A percentile compares a stretch with the other conserved stretches of the same genome.
These are phyloP conservation scores for Phrynosoma blainvillii DNA, from an alignment of 2,113 vertebrate species.

Conservation along the genomic window DNA sequence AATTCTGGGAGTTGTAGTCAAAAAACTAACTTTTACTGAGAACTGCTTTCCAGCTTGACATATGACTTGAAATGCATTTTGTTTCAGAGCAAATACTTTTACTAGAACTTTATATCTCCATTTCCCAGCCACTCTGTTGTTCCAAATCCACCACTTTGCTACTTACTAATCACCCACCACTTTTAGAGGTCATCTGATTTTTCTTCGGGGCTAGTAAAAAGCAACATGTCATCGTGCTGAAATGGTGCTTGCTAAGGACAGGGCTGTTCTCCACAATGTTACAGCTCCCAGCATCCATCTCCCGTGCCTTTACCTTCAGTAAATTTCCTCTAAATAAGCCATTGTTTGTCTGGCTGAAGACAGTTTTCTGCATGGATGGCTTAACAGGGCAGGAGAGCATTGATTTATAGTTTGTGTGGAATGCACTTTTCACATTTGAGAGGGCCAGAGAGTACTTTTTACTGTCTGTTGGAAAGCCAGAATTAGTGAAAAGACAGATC, in stretches of 20 bases:
- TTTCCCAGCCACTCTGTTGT: background rate
- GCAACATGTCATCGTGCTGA: conserved; percentile 5
- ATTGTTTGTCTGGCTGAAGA: conserved; percentile 44
- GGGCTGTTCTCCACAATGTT: background rate
- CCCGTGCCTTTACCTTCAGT: conserved; percentile 13
- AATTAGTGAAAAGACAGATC: conserved; percentile 25
- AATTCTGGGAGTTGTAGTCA: background rate
- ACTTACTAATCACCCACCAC: background rate
- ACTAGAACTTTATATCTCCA: background rate
- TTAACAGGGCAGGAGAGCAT: conserved; percentile 48
- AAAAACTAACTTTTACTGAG: no score
- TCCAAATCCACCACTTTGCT: background rate
- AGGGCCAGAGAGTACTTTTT: conserved; percentile 28
- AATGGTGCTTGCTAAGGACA: conserved; percentile 4
- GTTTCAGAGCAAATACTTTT: background rate
- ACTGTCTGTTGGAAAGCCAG: conserved; percentile 28
- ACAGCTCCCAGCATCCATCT: conserved; percentile 11
- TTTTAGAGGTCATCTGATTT: conserved; percentile 31
- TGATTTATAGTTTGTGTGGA: conserved; percentile 33
- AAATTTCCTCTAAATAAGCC: conserved; percentile 47
- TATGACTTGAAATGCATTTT: background rate
- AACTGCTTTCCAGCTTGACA: background rate
- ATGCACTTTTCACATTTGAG: conserved; percentile 31
- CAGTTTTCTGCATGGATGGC: conserved; percentile 50
- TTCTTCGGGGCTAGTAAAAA: conserved; percentile 24